Evolutionary conservation across 2,797 vertebrate species (phyloP).

Genomic region (Alca torda): DNA sequence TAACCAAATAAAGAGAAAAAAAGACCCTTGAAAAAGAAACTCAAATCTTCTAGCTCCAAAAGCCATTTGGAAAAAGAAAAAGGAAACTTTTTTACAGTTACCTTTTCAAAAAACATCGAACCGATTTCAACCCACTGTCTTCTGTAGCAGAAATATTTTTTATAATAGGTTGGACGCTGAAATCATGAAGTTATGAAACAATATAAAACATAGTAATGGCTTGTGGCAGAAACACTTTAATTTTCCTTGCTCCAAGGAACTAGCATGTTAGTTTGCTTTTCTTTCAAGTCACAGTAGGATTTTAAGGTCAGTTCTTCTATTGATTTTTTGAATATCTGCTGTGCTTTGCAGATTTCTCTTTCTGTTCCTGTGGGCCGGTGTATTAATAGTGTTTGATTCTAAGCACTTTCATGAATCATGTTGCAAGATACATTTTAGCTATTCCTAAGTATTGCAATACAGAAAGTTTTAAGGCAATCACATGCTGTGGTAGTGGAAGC

Average conservation of each 20-base stretch:
- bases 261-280: neutral
- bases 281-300: neutral
- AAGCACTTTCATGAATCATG: conserved; percentile 4
- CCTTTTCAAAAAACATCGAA: neutral
- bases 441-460: neutral
- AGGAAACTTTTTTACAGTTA: neutral
- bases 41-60: neutral
- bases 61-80: neutral
- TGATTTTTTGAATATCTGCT: conserved; percentile 24
- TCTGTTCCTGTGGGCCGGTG: conserved; percentile 19
- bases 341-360: conserved; percentile 30
- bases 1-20: neutral
- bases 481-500: neutral
- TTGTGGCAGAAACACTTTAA: neutral
- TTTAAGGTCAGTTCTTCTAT: neutral
- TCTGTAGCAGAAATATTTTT: neutral
- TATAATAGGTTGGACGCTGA: neutral
- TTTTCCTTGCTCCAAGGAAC: neutral
- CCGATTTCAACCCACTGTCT: neutral
- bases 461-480: neutral
- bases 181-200: neutral
- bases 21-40: neutral
- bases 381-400: conserved; percentile 32
- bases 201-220: neutral
- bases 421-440: conserved; percentile 21